A percentile compares a stretch with the other conserved stretches of the same genome.
phyloP scores from a whole-genome alignment of 2,797 vertebrate genomes.

The Tolypeutes matacus region DNA sequence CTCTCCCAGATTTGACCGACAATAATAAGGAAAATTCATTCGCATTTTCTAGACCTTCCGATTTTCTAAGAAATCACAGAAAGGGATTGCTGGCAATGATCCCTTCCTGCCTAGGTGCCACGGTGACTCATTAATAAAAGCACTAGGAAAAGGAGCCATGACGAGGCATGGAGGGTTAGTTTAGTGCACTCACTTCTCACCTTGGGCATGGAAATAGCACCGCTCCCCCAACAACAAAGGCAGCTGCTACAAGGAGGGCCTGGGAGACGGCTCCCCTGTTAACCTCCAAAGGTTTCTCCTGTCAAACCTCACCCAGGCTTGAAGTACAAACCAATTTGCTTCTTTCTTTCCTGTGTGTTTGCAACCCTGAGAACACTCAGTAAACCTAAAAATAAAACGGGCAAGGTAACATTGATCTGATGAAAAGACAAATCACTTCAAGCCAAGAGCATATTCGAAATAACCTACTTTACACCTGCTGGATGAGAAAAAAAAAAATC shows the following conservation, averaged over 20 bases:
- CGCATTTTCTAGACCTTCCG: constrained; percentile 35
- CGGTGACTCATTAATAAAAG: constrained; percentile 17
- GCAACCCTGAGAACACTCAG: constrained; percentile 53
- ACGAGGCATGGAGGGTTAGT: no score
- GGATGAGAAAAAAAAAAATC: background rate
- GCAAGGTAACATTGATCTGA: constrained; percentile 52
- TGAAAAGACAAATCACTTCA: constrained; percentile 44
- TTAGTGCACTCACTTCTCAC: no score
- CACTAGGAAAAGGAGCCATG: background rate
- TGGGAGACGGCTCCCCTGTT: background rate
- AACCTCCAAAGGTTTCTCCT: constrained; percentile 43
- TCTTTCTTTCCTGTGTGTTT: constrained; percentile 58
- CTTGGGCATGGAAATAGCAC: background rate
- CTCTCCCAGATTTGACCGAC: background rate
- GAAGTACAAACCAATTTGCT: constrained; percentile 59
- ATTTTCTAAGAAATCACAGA: constrained; percentile 15
- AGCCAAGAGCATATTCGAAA: constrained; percentile 41
- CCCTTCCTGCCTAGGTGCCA: background rate
- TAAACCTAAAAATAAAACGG: constrained; percentile 73
- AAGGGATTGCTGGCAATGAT: background rate
- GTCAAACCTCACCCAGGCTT: background rate
- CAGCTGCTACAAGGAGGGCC: background rate
- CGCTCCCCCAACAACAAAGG: background rate
- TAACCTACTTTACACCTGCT: constrained; percentile 48
- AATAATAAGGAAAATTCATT: constrained; percentile 39